phyloP scores from a whole-genome alignment of 2,797 vertebrate genomes.

The Borostomias antarcticus region DNA sequence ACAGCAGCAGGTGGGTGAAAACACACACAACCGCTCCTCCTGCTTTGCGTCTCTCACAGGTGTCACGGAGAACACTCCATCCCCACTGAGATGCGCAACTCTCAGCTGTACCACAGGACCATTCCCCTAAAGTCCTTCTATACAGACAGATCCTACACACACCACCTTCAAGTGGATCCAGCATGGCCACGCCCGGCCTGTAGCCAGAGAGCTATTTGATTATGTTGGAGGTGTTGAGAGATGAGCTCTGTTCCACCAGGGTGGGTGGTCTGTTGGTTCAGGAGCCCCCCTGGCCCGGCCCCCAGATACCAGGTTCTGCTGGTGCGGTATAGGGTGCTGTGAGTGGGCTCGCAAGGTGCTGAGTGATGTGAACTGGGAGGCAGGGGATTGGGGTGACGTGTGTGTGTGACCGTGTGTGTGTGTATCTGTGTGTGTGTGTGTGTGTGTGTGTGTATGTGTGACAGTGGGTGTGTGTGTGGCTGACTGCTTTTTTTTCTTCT shows the following conservation, averaged over 20 bases:
- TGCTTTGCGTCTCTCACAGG: too few relatives aligned
- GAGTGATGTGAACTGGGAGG: background rate
- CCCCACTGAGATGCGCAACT: background rate
- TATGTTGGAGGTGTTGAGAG: slow-evolving; percentile 6
- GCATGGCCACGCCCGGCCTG: background rate
- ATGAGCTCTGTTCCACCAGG: background rate
- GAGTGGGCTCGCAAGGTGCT: background rate
- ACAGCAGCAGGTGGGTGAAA: slow-evolving; percentile 10
- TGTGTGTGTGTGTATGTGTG: too few relatives aligned
- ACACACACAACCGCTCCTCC: background rate
- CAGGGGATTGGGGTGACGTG: too few relatives aligned
- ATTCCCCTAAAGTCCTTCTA: background rate
- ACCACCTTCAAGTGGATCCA: too few relatives aligned
- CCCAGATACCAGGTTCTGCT: background rate
- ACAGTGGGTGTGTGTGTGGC: too few relatives aligned
- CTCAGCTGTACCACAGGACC: background rate
- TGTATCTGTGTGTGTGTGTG: background rate
- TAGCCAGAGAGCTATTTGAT: background rate
- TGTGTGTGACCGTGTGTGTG: too few relatives aligned
- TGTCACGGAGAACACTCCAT: background rate
- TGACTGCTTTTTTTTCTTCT: too few relatives aligned
- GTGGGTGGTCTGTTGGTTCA: slow-evolving; percentile 7
- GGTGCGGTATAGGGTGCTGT: background rate
- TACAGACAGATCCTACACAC: background rate
- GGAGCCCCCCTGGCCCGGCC: background rate